phyloP scores from a whole-genome alignment of 1,140 invertebrate genomes.

The Diuraphis noxia region DNA sequence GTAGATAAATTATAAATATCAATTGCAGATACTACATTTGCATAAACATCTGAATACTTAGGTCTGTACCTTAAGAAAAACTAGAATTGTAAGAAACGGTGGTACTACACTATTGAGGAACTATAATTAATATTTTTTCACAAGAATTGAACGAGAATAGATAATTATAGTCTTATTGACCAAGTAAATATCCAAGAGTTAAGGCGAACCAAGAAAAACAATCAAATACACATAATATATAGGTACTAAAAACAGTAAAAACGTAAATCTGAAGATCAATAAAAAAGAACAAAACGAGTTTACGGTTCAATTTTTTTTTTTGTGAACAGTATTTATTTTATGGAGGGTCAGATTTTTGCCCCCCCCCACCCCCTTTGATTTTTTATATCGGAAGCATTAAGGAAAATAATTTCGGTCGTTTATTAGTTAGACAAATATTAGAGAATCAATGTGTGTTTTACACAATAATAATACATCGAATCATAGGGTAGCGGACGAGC shows the following conservation, averaged over 20 bases:
- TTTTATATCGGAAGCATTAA: not conserved
- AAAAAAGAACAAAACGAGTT: not conserved
- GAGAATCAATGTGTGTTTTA: not conserved
- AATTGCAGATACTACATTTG: not conserved
- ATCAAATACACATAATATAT: no score
- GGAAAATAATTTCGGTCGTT: not conserved
- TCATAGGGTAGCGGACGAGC: not conserved
- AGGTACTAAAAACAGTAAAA: no score
- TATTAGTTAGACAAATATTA: not conserved
- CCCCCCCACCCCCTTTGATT: not conserved
- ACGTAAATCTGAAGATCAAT: no score
- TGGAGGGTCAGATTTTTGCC: not conserved
- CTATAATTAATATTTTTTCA: not conserved
- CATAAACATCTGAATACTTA: not conserved
- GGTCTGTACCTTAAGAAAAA: not conserved
- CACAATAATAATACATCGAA: not conserved
- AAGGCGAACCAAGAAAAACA: no score
- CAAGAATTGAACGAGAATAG: not conserved
- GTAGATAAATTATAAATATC: not conserved
- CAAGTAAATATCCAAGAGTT: not conserved
- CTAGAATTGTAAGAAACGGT: not conserved
- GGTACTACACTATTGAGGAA: not conserved
- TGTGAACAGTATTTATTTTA: not conserved
- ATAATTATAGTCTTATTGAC: no score
- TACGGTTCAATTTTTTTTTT: not conserved